These are phyloP conservation scores for Pseudoatta argentina DNA, from an alignment of 1,140 invertebrate species.

Conservation along the genomic window DNA sequence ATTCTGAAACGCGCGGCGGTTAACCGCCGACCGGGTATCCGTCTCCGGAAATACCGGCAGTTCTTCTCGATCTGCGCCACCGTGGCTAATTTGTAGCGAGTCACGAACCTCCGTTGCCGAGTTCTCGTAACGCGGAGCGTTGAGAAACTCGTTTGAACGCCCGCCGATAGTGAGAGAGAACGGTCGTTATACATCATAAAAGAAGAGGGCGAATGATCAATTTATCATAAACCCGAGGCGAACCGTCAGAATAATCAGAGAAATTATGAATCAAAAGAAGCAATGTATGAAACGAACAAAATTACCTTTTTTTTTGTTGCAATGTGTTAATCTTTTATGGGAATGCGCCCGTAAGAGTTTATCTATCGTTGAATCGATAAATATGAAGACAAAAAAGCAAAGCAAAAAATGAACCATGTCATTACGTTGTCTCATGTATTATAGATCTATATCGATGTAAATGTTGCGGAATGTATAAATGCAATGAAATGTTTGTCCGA, in stretches of 20 bases:
- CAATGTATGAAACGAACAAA: background rate
- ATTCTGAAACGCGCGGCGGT: constrained; percentile 54
- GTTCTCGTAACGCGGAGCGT: constrained; percentile 16
- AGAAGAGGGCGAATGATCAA: constrained; percentile 12
- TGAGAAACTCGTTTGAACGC: constrained; percentile 19
- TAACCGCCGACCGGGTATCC: constrained; percentile 42
- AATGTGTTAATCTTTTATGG: background rate
- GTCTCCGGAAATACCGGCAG: constrained; percentile 61
- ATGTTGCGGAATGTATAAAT: background rate
- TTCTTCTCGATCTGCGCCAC: constrained; percentile 48
- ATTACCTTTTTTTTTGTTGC: background rate
- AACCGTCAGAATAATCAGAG: background rate
- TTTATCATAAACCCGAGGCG: constrained; percentile 9
- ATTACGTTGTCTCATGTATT: background rate
- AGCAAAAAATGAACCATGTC: background rate
- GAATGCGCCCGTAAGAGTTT: background rate
- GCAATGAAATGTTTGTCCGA: background rate
- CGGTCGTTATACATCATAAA: constrained; percentile 18
- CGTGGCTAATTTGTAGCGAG: constrained; percentile 45
- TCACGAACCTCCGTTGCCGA: constrained; percentile 28
- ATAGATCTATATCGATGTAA: background rate
- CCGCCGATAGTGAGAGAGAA: constrained; percentile 27
- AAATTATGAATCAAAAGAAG: background rate
- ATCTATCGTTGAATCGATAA: background rate
- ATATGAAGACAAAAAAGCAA: background rate